Evolutionary conservation across 2,888 invertebrate species (phyloP).

Genomic region (Selenia dentaria): DNA sequence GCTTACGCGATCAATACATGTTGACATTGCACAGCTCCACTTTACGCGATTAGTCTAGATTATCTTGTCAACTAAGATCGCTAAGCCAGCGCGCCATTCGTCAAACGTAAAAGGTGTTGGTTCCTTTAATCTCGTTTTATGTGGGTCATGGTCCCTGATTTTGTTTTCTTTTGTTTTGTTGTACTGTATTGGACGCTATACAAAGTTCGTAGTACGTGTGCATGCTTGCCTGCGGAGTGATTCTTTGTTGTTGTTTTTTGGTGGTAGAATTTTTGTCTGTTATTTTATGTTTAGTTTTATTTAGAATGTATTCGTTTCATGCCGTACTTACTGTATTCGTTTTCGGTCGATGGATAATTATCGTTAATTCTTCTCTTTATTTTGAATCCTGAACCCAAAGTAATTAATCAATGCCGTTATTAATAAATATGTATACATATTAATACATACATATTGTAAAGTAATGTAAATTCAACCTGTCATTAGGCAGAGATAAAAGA

Average conservation of each 20-base stretch:
- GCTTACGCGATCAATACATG: constrained; percentile 31
- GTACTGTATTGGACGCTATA: constrained; percentile 43
- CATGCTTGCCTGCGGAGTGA: constrained; percentile 78
- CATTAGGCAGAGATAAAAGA: constrained; percentile 40
- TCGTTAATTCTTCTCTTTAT: constrained; percentile 11
- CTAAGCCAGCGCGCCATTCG: constrained; percentile 56
- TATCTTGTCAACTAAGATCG: constrained; percentile 16
- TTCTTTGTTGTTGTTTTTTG: constrained; percentile 49
- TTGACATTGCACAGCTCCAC: constrained; percentile 1
- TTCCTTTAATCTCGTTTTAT: constrained; percentile 47
- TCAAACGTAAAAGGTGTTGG: constrained; percentile 66
- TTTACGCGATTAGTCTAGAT: constrained; percentile 6
- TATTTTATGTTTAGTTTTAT: constrained; percentile 27
- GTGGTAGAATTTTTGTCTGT: constrained; percentile 41
- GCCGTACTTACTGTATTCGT: constrained; percentile 12
- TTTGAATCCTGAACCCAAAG: constrained; percentile 7
- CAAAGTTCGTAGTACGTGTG: constrained; percentile 72
- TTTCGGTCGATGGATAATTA: constrained; percentile 20
- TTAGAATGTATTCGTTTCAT: constrained; percentile 24
- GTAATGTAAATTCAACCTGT: constrained; percentile 26
- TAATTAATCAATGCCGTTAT: constrained; percentile 29
- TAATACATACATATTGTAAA: constrained; percentile 29
- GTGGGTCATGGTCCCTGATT: constrained; percentile 55
- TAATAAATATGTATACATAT: too few species aligned
- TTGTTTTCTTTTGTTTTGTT: constrained; percentile 35